Percentiles rank a stretch among this genome's conserved stretches.
Conservation (phyloP, 1,140 invertebrate genomes). For the Heliconius hermathena region DNA sequence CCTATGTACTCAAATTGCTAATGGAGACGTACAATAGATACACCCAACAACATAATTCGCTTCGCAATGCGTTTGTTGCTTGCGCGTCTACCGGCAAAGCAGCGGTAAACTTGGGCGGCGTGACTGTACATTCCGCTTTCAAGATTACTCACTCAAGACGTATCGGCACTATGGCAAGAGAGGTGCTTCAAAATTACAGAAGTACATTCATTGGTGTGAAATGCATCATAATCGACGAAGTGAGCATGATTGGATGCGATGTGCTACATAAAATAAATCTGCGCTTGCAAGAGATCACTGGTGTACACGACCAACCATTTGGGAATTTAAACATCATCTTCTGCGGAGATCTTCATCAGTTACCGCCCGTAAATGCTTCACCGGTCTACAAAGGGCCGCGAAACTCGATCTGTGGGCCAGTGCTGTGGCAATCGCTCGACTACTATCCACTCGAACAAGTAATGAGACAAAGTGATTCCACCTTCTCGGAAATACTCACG, state of each 20-base stretch:
- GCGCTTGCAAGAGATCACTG: too few species aligned
- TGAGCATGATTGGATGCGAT: too few species aligned
- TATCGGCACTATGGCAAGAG: too few species aligned
- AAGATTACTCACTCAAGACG: too few species aligned
- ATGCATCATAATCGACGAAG: too few species aligned
- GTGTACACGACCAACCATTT: too few species aligned
- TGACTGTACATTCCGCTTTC: slow-evolving; percentile 21
- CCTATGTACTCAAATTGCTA: background rate
- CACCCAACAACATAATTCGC: slow-evolving; percentile 27
- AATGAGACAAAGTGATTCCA: slow-evolving; percentile 21
- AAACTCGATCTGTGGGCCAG: background rate
- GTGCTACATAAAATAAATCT: too few species aligned
- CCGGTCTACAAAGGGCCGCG: slow-evolving; percentile 26
- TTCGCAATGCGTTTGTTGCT: slow-evolving; percentile 40
- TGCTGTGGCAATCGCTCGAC: background rate
- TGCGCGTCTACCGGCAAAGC: slow-evolving; percentile 46
- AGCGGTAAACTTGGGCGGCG: slow-evolving; percentile 39
- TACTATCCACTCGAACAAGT: background rate
- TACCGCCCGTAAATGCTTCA: slow-evolving; percentile 39
- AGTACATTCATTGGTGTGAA: too few species aligned
- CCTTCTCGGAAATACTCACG: slow-evolving; percentile 36
- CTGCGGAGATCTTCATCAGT: slow-evolving; percentile 41
- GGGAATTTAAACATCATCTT: slow-evolving; percentile 39
- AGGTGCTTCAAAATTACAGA: too few species aligned
- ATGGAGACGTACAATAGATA: slow-evolving; percentile 53